Evolutionary conservation across 2,797 vertebrate species (phyloP), one percentile per base, ranked within the genome.

Genomic region (Arctocebus calabarensis): DNA sequence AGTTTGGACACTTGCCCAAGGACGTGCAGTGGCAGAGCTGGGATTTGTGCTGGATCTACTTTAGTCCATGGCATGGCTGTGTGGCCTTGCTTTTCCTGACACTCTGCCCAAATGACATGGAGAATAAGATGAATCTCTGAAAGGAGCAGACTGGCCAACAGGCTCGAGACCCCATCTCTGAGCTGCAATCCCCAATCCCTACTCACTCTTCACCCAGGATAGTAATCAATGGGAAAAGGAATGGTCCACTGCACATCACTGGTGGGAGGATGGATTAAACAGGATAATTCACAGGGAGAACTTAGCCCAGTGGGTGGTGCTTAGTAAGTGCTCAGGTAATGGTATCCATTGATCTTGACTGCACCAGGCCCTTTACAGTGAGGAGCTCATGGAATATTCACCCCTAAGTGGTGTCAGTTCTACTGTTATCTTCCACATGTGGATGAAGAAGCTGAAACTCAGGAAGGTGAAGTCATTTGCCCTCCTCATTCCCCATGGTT

Each of bases 11-110:
- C 19, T 40, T 32, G 25, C n/a, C 73, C 55, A 3, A 48, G 61
- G 62, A 68, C 0, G 1, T n/a, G 11, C 66, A 5, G 6, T 4
- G 7, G 40, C 73, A 40, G 66, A 81, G 23, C 79, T 32, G 66
- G 37, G 71, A 66, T 66, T 32, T n/a, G 70, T 45, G 48, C 37
- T 52, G 3, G 29, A 25, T 10, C 32, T 23, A 9, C 48, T 73
- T 73, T 0, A 0, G 52, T 55, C 64, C 25, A 1, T 2, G 0
- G 32, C 57, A 20, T 19, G 27, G 32, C 52, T 75, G 20, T 1
- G 0, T 14, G 57, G 34, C 43, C 62, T 71, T 29, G 61, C 78
- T 84, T 81, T 43, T 17, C 64, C 52, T 25, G 64, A 13, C 3
- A 4, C 52, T 71, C 70, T 7, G 90, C 84, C 68, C 45, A n/a